These are phyloP conservation scores for Arrhamphus sclerolepis DNA, from an alignment of 2,797 vertebrate genomes.

Conservation along the genomic window DNA sequence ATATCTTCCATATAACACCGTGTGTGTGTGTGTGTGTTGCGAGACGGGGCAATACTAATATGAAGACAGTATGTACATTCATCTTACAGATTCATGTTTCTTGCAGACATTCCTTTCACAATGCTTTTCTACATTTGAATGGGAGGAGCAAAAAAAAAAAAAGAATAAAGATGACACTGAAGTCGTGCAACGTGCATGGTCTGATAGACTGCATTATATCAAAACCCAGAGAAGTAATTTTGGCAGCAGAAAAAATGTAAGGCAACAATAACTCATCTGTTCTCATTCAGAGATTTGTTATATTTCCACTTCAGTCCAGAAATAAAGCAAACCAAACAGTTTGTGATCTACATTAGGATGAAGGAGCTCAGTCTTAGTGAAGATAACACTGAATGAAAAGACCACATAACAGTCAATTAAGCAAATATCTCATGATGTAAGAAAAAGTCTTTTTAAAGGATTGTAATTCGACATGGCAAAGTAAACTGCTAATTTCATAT, in stretches of 20 bases:
- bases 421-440: constrained; percentile 4
- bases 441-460: no score
- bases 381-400: constrained; percentile 12
- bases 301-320: constrained; percentile 37
- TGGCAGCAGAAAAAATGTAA: constrained; percentile 71
- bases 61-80: constrained; percentile 76
- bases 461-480: no score
- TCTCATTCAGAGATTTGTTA: constrained; percentile 59
- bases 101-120: constrained; percentile 54
- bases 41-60: constrained; percentile 41
- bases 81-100: constrained; percentile 60
- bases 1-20: constrained; percentile 30
- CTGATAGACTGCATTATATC: constrained; percentile 40
- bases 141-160: not conserved
- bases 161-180: constrained; percentile 37
- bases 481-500: no score
- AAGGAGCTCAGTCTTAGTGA: constrained; percentile 7
- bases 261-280: constrained; percentile 65
- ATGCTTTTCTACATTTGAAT: constrained; percentile 52
- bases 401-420: constrained; percentile 19
- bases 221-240: constrained; percentile 42
- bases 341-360: constrained; percentile 5
- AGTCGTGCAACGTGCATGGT: constrained; percentile 49
- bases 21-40: not conserved
- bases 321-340: constrained; percentile 18